Evolutionary conservation across 2,888 invertebrate genomes (phyloP).

Genomic region (Aleiodes leptofemur): DNA sequence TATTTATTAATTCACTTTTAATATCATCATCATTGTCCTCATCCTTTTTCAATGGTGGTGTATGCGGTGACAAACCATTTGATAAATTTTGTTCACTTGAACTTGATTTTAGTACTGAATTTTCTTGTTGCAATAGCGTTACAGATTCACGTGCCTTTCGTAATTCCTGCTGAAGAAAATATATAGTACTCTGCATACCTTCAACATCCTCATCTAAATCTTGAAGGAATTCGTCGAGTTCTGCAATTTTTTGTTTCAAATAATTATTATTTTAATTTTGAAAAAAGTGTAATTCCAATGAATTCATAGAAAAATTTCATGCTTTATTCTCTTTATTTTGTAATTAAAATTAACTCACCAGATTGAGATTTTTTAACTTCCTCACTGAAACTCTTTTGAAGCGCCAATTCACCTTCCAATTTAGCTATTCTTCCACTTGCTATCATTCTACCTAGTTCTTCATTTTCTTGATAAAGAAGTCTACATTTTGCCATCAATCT

Average conservation of each 20-base stretch:
- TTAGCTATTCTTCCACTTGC: conserved; percentile 96
- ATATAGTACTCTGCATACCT: conserved; percentile 98
- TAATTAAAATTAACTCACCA: conserved; percentile 78
- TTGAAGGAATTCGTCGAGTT: conserved; percentile 95
- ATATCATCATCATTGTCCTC: conserved; percentile 55
- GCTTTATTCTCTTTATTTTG: not conserved
- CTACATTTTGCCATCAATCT: conserved; percentile 98
- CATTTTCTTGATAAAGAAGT: conserved; percentile 96
- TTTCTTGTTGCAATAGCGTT: conserved; percentile 81
- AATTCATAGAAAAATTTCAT: not conserved
- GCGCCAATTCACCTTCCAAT: conserved; percentile 94
- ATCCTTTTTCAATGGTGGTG: conserved; percentile 70
- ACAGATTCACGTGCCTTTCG: conserved; percentile 87
- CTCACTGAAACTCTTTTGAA: conserved; percentile 96
- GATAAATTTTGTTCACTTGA: conserved; percentile 66
- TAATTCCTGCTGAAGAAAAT: conserved; percentile 94
- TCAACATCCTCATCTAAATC: conserved; percentile 98
- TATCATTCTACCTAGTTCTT: conserved; percentile 96
- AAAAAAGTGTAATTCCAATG: not conserved
- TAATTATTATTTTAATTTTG: conserved; percentile 16
- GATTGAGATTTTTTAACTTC: conserved; percentile 98
- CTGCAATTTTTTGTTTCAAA: conserved; percentile 76
- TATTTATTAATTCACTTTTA: conserved; percentile 49
- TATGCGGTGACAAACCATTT: conserved; percentile 70
- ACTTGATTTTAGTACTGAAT: conserved; percentile 64